Evolutionary conservation across 1,140 invertebrate species (phyloP).

Genomic region (Chlorops oryzae): DNA sequence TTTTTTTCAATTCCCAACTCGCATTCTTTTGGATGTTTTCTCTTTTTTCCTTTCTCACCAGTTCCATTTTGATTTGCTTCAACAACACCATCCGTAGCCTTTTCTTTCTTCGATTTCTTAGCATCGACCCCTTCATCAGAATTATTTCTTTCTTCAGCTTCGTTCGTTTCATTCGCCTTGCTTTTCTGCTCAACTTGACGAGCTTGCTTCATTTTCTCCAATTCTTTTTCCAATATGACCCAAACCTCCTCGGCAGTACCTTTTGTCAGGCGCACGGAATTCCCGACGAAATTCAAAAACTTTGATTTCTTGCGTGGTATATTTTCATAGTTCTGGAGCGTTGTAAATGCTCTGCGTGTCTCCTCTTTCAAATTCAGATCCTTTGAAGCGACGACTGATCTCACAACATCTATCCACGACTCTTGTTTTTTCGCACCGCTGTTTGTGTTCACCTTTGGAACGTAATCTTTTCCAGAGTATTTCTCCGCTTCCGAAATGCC

Average conservation of each 20-base stretch:
- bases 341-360: conserved; percentile 61
- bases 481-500: conserved; percentile 85
- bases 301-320: conserved; percentile 88
- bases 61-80: too few species aligned
- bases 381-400: conserved; percentile 59
- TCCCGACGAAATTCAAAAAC: conserved; percentile 74
- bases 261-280: conserved; percentile 52
- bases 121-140: conserved; percentile 23
- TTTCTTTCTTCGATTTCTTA: conserved; percentile 37
- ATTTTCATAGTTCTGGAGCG: conserved; percentile 71
- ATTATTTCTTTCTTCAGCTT: conserved; percentile 19
- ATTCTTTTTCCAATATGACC: conserved; percentile 62
- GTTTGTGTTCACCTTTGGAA: conserved; percentile 64
- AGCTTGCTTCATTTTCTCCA: conserved; percentile 52
- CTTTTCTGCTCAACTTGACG: conserved; percentile 29
- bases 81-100: too few species aligned
- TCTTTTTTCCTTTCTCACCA: conserved; percentile 48
- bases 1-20: conserved; percentile 27
- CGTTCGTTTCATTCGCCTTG: conserved; percentile 18
- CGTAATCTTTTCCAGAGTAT: conserved; percentile 79
- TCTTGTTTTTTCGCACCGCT: conserved; percentile 88
- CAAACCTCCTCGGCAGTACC: conserved; percentile 60
- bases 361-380: conserved; percentile 53
- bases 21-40: conserved; percentile 25
- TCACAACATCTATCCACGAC: conserved; percentile 78